Evolutionary conservation across 2,113 vertebrate genomes (phyloP).

Genomic region (Laticauda colubrina): DNA sequence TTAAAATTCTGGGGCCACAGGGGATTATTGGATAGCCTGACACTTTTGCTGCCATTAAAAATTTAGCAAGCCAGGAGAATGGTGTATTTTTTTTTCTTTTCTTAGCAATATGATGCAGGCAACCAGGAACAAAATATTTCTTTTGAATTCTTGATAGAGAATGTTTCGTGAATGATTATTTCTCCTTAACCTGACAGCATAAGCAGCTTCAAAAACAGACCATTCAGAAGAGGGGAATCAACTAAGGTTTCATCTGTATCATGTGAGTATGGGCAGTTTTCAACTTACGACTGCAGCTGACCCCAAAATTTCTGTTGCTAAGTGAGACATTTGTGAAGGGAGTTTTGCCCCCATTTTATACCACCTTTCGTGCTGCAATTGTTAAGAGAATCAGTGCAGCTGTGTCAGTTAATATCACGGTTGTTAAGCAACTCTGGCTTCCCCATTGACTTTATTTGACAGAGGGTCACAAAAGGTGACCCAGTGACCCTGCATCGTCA

Average conservation of each 20-base stretch:
- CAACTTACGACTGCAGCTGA: too few relatives aligned
- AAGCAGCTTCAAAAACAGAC: conserved; percentile 58
- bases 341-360: background rate
- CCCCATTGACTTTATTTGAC: background rate
- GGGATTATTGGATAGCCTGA: background rate
- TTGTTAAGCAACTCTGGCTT: background rate
- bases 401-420: background rate
- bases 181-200: conserved; percentile 55
- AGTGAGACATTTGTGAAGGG: too few relatives aligned
- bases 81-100: conserved; percentile 23
- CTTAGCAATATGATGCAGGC: background rate
- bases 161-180: conserved; percentile 60
- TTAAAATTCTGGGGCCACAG: background rate
- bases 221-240: conserved; percentile 41
- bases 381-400: background rate
- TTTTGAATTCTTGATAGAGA: conserved; percentile 68
- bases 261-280: conserved; percentile 32
- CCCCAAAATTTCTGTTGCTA: too few relatives aligned
- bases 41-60: background rate
- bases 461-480: background rate
- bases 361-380: background rate
- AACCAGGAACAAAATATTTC: conserved; percentile 14
- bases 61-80: background rate
- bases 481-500: too few relatives aligned
- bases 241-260: conserved; percentile 50